Base-by-base conservation (phyloP, 2,888 invertebrate genomes). In the Tetheella fluctuosa region DNA sequence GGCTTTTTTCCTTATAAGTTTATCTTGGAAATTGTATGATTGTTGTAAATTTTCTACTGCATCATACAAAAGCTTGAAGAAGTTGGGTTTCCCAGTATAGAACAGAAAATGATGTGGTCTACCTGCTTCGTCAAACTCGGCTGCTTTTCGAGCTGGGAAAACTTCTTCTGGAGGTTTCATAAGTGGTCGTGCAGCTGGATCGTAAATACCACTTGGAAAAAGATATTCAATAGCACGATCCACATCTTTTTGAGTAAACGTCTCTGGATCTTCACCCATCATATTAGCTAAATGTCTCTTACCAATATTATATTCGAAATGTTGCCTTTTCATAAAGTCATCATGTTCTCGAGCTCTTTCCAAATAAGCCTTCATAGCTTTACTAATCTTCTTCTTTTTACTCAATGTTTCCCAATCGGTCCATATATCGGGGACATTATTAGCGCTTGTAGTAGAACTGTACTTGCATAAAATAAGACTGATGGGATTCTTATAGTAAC, bases 201-300 rank as follows among this genome's bases (percentile, higher is more conserved):
- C 97, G 83, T 94, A 97, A 59, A 99, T 91, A 7, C 98, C 99
- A 62, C 99, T 99, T 6, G 99, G 99, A 77, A 99, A 97, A n/a
- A 99, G 91, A 90, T 99, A 99, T 67, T 95, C 94, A 73, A 99
- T 97, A 2, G 99, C 97, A 81, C 95, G 95, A 90, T 98, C 95
- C 34, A 99, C 94, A 83, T 98, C 97, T 59, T 95, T 94, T 82
- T 99, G 97, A 0, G 97, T 96, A 82, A 99, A 97, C 0, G 94
- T 95, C 77, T 98, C 97, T 0, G 97, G 96, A 93, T 99, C 97
- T 86, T 96, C 96, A 0, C 99, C 99, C 99, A 99, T 99, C 95
- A 99, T 99, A 85, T 99, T 99, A 0, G 99, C 99, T 67, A 99
- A 94, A 93, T 99, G 99, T 37, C 99, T 94, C 85, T 97, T 98